Evolutionary conservation across 2,113 vertebrate species (phyloP).

Genomic region (Dromiciops gliroides): DNA sequence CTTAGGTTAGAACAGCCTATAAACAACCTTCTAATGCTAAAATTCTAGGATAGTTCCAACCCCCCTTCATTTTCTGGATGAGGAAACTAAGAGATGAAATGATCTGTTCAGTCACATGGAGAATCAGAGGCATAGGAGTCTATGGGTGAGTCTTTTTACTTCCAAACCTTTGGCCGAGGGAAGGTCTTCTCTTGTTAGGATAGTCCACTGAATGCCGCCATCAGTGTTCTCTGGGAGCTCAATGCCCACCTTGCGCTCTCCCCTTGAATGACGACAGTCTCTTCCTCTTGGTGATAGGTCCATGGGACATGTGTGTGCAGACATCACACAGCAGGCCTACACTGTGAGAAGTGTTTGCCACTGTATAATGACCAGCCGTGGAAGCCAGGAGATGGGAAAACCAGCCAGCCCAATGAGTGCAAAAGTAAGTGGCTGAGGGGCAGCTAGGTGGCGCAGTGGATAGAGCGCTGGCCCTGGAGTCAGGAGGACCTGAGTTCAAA

Average conservation of each 20-base stretch:
- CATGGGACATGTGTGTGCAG: slow-evolving; percentile 88
- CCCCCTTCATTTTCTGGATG: background rate
- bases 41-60: background rate
- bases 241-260: background rate
- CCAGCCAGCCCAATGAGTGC: slow-evolving; percentile 89
- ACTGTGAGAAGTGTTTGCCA: slow-evolving; percentile 89
- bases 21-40: background rate
- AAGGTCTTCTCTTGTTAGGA: background rate
- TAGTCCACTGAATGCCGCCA: background rate
- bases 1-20: background rate
- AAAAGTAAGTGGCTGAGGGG: slow-evolving; percentile 87
- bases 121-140: background rate
- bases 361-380: slow-evolving; percentile 91
- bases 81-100: background rate
- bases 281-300: slow-evolving; percentile 81
- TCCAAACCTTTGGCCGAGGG: background rate
- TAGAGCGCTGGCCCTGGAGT: no score
- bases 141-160: background rate
- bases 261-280: background rate
- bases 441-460: no score
- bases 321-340: slow-evolving; percentile 91
- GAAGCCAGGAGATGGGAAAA: slow-evolving; percentile 91
- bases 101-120: background rate
- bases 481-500: no score
- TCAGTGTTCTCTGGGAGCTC: background rate